Conservation (phyloP, 2,888 invertebrate species). For the Oscheius sp. region DNA sequence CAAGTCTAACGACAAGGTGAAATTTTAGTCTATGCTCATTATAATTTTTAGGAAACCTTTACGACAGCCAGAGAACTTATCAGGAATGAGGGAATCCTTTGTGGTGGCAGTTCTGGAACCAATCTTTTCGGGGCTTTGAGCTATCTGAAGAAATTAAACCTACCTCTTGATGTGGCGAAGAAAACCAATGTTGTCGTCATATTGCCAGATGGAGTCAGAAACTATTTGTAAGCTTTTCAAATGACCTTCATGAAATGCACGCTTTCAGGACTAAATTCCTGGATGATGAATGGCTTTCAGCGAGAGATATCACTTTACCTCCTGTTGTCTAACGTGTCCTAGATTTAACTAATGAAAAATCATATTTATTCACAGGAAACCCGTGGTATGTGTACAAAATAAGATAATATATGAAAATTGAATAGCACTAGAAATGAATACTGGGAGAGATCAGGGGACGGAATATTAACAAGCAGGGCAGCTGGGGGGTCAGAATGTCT, state of each 20-base stretch:
- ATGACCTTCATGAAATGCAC: background rate
- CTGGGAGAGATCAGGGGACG: too few species aligned
- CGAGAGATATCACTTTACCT: background rate
- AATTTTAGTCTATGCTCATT: background rate
- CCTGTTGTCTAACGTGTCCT: too few species aligned
- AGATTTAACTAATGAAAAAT: too few species aligned
- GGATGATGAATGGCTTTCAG: conserved; percentile 42
- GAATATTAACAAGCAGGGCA: too few species aligned
- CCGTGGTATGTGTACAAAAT: too few species aligned
- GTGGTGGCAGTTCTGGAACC: conserved; percentile 71
- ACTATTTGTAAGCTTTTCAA: conserved; percentile 83
- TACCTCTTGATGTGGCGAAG: conserved; percentile 76
- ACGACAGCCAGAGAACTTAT: conserved; percentile 88
- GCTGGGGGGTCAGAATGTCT: too few species aligned
- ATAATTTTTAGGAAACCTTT: conserved; percentile 79
- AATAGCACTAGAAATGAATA: too few species aligned
- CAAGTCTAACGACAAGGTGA: conserved; percentile 63
- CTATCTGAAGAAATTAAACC: conserved; percentile 78
- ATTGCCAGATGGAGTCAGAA: conserved; percentile 92
- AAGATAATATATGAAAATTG: too few species aligned
- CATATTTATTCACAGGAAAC: too few species aligned
- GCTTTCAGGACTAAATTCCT: conserved; percentile 73
- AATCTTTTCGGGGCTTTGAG: conserved; percentile 69
- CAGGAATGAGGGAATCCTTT: conserved; percentile 88
- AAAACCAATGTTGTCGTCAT: conserved; percentile 87